phyloP scores from a whole-genome alignment of 2,113 vertebrate species.

The Sebastes fasciatus region DNA sequence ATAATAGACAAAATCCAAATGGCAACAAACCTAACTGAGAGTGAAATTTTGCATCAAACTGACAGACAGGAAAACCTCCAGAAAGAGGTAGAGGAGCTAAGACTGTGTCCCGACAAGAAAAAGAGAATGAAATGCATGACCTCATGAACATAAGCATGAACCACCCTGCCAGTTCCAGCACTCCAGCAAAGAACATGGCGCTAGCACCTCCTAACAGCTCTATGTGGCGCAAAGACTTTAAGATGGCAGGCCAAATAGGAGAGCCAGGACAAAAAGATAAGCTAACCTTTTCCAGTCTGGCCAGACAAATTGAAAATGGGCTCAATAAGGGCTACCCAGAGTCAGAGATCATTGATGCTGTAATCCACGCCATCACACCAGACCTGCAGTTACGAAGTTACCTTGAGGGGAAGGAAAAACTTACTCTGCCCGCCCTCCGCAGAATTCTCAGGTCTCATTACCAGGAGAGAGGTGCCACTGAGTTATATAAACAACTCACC shows the following conservation, averaged over 20 bases:
- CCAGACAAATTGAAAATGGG: no score
- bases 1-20: no score
- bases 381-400: background rate
- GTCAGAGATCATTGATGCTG: background rate
- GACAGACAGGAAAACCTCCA: background rate
- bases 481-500: background rate
- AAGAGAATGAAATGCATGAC: no score
- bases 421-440: background rate
- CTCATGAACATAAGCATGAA: no score
- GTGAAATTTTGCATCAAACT: background rate
- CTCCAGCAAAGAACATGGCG: no score
- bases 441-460: background rate
- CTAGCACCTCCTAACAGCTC: background rate
- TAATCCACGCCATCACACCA: background rate
- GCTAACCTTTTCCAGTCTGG: no score
- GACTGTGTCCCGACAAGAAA: no score
- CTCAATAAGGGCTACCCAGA: constrained; percentile 10
- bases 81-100: background rate
- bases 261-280: no score
- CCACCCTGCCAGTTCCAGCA: no score
- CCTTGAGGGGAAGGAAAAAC: background rate
- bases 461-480: background rate
- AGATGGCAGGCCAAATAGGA: constrained; percentile 22
- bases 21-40: no score
- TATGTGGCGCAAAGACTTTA: constrained; percentile 13